A percentile compares a stretch with the other conserved stretches of the same genome.
Evolutionary conservation across 1,140 invertebrate genomes (phyloP).

Genomic region (Rhagoletis zephyria): DNA sequence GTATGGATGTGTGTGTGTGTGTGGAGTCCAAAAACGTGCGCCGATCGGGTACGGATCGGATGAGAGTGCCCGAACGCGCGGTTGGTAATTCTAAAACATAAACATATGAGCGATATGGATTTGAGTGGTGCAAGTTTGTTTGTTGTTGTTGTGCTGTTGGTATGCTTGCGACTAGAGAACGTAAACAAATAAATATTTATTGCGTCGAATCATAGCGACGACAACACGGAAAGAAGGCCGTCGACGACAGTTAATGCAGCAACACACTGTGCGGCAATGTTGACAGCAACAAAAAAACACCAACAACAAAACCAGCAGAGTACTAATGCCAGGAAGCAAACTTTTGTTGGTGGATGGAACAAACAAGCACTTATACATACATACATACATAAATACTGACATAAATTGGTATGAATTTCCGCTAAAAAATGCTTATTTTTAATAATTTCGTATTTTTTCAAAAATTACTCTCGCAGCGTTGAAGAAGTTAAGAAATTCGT

Average conservation of each 20-base stretch:
- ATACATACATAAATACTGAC: too few relatives aligned
- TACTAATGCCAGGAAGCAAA: conserved; percentile 28
- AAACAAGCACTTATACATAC: background rate
- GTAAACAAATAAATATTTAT: conserved; percentile 31
- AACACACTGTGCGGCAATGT: background rate
- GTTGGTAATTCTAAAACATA: conserved; percentile 24
- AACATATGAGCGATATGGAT: background rate
- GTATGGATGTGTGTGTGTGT: background rate
- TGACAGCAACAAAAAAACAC: background rate
- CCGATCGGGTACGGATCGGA: background rate
- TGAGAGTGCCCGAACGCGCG: background rate
- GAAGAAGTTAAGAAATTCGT: conserved; percentile 42
- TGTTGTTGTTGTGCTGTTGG: background rate
- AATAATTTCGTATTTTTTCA: too few relatives aligned
- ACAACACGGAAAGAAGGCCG: background rate
- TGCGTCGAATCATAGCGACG: background rate
- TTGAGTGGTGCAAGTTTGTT: background rate
- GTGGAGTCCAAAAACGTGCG: conserved; percentile 31
- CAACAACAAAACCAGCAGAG: background rate
- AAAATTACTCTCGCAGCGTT: background rate
- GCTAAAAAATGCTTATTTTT: too few relatives aligned
- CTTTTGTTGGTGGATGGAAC: background rate
- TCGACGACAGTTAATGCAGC: background rate
- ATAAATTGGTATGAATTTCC: too few relatives aligned
- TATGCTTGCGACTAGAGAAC: background rate